Evolutionary conservation across 2,888 invertebrate species (phyloP).

Genomic region (Galerucella pusilla): DNA sequence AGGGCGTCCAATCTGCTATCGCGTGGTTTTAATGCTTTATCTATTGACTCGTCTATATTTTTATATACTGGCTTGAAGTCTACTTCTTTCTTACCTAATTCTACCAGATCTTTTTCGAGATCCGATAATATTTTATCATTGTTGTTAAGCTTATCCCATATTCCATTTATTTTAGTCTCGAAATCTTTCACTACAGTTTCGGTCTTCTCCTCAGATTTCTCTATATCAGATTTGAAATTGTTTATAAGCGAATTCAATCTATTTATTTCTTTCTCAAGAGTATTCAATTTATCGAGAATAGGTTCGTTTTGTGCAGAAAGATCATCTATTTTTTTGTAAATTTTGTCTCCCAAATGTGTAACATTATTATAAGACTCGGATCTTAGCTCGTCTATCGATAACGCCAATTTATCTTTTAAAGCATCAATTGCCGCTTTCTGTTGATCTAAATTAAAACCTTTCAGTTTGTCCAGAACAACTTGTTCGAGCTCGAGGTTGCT

Average conservation of each 20-base stretch:
- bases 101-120: neutral
- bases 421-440: conserved; percentile 16
- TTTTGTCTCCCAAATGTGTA: conserved; percentile 3
- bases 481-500: conserved; percentile 8
- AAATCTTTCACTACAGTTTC: conserved; percentile 8
- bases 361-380: conserved; percentile 9
- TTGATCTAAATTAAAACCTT: conserved; percentile 24
- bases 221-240: neutral
- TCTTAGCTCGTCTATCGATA: neutral
- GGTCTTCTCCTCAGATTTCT: neutral
- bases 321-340: conserved; percentile 8
- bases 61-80: conserved; percentile 12
- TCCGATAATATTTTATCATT: conserved; percentile 8
- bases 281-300: neutral
- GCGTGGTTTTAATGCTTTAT: conserved; percentile 2
- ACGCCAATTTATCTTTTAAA: neutral
- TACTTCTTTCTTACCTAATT: conserved; percentile 1
- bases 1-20: conserved; percentile 17
- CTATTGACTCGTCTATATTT: conserved; percentile 4
- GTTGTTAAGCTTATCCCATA: conserved; percentile 8
- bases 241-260: neutral
- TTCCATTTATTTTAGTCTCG: neutral
- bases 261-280: conserved; percentile 14
- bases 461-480: conserved; percentile 21
- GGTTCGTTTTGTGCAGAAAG: conserved; percentile 15